Evolutionary conservation across 2,888 invertebrate genomes (phyloP), one percentile per base, ranked within the genome.

Genomic region (Amphipoea oculea): DNA sequence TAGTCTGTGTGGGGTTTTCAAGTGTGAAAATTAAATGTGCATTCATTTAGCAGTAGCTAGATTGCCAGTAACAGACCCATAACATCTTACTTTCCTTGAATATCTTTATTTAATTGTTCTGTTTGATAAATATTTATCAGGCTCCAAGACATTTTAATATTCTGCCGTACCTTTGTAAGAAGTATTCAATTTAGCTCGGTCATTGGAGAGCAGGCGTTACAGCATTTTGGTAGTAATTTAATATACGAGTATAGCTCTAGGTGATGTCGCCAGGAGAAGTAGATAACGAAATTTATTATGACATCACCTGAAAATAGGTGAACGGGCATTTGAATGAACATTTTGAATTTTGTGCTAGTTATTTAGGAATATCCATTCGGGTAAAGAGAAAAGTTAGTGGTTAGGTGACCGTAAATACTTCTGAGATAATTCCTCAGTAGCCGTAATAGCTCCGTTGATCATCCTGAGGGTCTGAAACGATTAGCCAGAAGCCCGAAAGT

Each of bases 11-110:
- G 42, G 51, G 65, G 29, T 57, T 82, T 70, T 60, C 40, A 40
- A 81, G 73, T 71, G 81, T 70, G 63, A 74, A 71, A 73, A 75
- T 85, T 68, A 75, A 63, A 79, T 63, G 36, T 29, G 57, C n/a
- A 54, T 85, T 79, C 40, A 73, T 54, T 77, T 29, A 63, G 36
- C 45, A 57, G 66, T 73, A 68, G 36, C 51, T 81, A 36, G 14
- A 48, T 40, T 7, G 23, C 4, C 65, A 17, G 11, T 51, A 76
- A n/a, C 40, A 29, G 9, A 48, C 20, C 17, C 4, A 65, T 57
- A 23, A 42, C 6, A 36, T 54, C 20, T 2, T n/a, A n/a, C 20
- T 66, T 29, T 77, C 6, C 20, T 66, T 14, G 36, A 40, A 67
- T 60, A 62, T 54, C 7, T n/a, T 81, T 60, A 48, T 48, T 65